Conservation (phyloP, 2,888 invertebrate genomes). For the Oscheius sp. region DNA sequence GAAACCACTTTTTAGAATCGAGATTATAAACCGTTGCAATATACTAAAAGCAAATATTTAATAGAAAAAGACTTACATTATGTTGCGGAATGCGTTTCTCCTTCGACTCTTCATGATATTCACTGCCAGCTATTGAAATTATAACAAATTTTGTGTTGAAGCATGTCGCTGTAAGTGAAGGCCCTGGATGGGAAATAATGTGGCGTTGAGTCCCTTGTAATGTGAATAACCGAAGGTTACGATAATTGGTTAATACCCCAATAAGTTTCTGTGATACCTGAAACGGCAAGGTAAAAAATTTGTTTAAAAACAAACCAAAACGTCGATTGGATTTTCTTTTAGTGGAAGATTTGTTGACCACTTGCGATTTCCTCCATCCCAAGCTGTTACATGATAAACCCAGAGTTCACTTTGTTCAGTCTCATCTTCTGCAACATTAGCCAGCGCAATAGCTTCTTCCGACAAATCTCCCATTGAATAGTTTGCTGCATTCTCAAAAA, state of each 20-base stretch:
- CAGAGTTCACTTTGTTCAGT: slow-evolving; percentile 45
- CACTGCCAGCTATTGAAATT: slow-evolving; percentile 77
- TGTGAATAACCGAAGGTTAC: slow-evolving; percentile 84
- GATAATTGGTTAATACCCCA: slow-evolving; percentile 81
- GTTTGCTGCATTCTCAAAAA: slow-evolving; percentile 84
- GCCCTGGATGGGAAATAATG: slow-evolving; percentile 78
- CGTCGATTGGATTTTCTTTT: slow-evolving; percentile 80
- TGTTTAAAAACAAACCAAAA: slow-evolving; percentile 25
- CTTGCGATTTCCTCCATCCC: slow-evolving; percentile 48
- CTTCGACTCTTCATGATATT: slow-evolving; percentile 35
- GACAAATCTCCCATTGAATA: slow-evolving; percentile 90
- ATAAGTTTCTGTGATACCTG: slow-evolving; percentile 78
- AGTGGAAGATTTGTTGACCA: slow-evolving; percentile 55
- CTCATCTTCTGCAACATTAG: slow-evolving; percentile 34
- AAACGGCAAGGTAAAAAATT: background rate
- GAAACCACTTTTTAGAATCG: slow-evolving; percentile 35
- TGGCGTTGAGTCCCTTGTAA: slow-evolving; percentile 87
- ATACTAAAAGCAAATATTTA: slow-evolving; percentile 31
- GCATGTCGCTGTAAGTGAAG: slow-evolving; percentile 79
- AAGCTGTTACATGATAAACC: slow-evolving; percentile 50
- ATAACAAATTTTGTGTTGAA: slow-evolving; percentile 77
- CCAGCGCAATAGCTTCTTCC: slow-evolving; percentile 78
- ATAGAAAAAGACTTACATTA: slow-evolving; percentile 7
- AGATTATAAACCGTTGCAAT: slow-evolving; percentile 38
- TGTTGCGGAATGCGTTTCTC: slow-evolving; percentile 20